Percentiles rank a stretch among this genome's conserved stretches.
Evolutionary conservation across 2,113 vertebrate species (phyloP).

Genomic region (Puma concolor): DNA sequence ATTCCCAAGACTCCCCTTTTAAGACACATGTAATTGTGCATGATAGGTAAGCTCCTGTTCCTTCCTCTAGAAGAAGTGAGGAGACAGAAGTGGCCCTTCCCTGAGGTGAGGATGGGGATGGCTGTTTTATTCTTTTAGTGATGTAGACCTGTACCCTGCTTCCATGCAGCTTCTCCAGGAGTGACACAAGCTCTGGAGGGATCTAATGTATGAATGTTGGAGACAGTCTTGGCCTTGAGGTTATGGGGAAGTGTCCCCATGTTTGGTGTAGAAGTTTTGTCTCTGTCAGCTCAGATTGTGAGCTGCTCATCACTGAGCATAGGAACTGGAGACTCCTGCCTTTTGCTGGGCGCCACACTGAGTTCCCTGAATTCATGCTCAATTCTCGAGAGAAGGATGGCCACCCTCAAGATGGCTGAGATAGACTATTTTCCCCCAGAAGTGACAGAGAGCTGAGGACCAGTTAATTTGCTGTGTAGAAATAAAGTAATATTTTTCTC

Average conservation of each 20-base stretch:
- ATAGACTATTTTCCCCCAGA: not conserved
- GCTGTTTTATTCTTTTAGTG: not conserved
- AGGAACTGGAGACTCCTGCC: not conserved
- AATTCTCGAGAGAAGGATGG: not conserved
- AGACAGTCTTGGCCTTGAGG: not conserved
- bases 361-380: not conserved
- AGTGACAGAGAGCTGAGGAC: not conserved
- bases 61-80: not conserved
- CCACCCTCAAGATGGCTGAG: not conserved
- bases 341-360: not conserved
- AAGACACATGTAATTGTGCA: not conserved
- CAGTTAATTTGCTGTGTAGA: not conserved
- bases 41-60: not conserved
- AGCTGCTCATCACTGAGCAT: not conserved
- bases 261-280: not conserved
- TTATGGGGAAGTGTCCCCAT: not conserved
- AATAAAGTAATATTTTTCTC: not conserved
- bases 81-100: not conserved
- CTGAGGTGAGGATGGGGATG: not conserved
- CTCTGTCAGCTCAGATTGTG: not conserved
- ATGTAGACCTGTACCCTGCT: not conserved
- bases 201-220: not conserved
- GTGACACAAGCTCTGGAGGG: not conserved
- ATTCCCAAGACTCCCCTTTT: not conserved
- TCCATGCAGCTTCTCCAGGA: not conserved